A percentile compares a stretch with the other conserved stretches of the same genome.
phyloP scores from a whole-genome alignment of 2,888 invertebrate species.

The Adela reaumurella region DNA sequence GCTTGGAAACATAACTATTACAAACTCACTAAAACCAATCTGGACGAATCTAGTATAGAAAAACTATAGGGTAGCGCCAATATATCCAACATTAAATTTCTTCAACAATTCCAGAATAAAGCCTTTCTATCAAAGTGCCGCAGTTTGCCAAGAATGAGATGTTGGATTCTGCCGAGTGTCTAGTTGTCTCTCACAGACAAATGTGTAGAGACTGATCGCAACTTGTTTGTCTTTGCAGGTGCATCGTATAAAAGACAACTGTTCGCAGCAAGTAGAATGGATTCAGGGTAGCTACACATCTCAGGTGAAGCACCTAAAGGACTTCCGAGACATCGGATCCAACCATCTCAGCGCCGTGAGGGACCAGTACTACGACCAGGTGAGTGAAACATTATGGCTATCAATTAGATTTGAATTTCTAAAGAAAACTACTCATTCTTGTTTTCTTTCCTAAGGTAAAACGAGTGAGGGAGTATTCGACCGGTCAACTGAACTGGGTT shows the following conservation, averaged over 20 bases:
- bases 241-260: slow-evolving; percentile 88
- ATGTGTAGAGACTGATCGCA: too few relatives aligned
- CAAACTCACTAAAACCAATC: too few relatives aligned
- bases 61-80: too few relatives aligned
- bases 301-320: slow-evolving; percentile 81
- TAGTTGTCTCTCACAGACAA: too few relatives aligned
- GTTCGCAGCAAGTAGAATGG: slow-evolving; percentile 91
- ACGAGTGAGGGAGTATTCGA: slow-evolving; percentile 88
- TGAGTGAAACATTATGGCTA: slow-evolving; percentile 23
- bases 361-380: slow-evolving; percentile 93
- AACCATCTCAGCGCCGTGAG: slow-evolving; percentile 79
- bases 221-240: slow-evolving; percentile 53
- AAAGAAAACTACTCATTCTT: neutral
- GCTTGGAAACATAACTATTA: too few relatives aligned
- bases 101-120: too few relatives aligned
- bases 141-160: too few relatives aligned
- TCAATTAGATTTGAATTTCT: too few relatives aligned
- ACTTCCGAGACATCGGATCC: slow-evolving; percentile 89
- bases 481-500: slow-evolving; percentile 87
- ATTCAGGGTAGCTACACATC: slow-evolving; percentile 87
- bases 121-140: too few relatives aligned
- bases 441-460: slow-evolving; percentile 64
- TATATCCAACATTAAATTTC: too few relatives aligned
- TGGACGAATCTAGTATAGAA: too few relatives aligned
- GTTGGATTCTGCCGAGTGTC: too few relatives aligned